Conservation (phyloP, 2,888 invertebrate species). For the Caenorhabditis uteleia region DNA sequence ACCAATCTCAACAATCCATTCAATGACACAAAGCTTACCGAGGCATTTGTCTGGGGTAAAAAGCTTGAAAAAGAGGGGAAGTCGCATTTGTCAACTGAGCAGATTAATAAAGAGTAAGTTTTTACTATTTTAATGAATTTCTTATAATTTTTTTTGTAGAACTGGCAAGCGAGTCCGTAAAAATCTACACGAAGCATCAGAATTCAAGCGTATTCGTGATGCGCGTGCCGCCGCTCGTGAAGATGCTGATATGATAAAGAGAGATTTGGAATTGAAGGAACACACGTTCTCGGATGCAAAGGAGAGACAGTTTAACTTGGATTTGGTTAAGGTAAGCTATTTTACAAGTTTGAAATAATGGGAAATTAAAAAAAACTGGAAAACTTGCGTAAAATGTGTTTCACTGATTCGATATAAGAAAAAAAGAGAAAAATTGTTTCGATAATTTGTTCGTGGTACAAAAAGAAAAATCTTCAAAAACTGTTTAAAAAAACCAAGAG, state of each 20-base stretch:
- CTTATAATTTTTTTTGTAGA: conserved; percentile 28
- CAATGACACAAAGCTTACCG: conserved; percentile 91
- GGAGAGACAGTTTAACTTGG: conserved; percentile 95
- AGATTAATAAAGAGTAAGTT: conserved; percentile 55
- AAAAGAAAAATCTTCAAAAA: too few species aligned
- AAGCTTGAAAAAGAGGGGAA: conserved; percentile 90
- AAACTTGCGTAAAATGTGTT: too few species aligned
- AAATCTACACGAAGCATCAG: conserved; percentile 81
- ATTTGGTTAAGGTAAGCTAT: conserved; percentile 92
- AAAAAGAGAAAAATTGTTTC: too few species aligned
- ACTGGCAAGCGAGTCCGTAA: conserved; percentile 51
- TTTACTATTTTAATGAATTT: conserved; percentile 3
- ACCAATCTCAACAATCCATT: conserved; percentile 98
- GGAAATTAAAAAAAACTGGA: too few species aligned
- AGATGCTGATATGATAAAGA: conserved; percentile 76
- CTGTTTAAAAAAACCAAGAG: too few species aligned
- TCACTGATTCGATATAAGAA: too few species aligned
- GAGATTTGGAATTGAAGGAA: conserved; percentile 86
- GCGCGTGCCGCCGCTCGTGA: conserved; percentile 66
- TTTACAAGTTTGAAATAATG: conserved; percentile 72
- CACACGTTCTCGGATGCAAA: conserved; percentile 92
- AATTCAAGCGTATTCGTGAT: conserved; percentile 86
- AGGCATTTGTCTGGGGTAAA: conserved; percentile 95
- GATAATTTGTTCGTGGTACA: too few species aligned
- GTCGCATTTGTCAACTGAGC: conserved; percentile 44